Percentiles rank a stretch among this genome's conserved stretches.
Evolutionary conservation across 2,888 invertebrate genomes (phyloP).

Genomic region (Andrena flavipes): DNA sequence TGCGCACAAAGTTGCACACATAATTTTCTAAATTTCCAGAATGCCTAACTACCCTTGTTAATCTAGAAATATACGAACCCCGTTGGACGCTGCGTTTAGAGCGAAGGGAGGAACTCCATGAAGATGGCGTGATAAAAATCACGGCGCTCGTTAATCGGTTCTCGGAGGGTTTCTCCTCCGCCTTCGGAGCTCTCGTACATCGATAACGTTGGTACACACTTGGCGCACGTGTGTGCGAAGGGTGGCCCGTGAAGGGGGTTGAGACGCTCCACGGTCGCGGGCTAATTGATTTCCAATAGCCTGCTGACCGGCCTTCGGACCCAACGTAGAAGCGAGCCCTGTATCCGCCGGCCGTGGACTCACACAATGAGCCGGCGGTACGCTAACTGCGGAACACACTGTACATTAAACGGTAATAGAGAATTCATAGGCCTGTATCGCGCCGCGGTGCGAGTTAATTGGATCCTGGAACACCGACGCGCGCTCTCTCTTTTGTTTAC

Average conservation of each 20-base stretch:
- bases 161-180: background rate
- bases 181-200: constrained; percentile 20
- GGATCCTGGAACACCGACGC: background rate
- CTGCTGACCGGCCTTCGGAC: constrained; percentile 71
- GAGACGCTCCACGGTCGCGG: constrained; percentile 56
- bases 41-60: no score
- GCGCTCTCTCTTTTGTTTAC: background rate
- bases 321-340: constrained; percentile 57
- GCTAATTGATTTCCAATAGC: constrained; percentile 80
- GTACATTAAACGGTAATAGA: constrained; percentile 48
- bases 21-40: no score
- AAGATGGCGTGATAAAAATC: background rate
- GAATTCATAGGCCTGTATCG: constrained; percentile 29
- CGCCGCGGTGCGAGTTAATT: constrained; percentile 16
- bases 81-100: background rate
- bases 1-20: no score
- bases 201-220: constrained; percentile 31
- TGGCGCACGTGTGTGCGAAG: constrained; percentile 24
- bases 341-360: constrained; percentile 35
- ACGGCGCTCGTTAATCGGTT: background rate
- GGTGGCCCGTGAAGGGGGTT: constrained; percentile 13
- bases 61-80: no score
- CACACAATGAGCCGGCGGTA: constrained; percentile 64
- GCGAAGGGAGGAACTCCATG: background rate
- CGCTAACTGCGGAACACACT: constrained; percentile 42